Conservation (phyloP, 2,888 invertebrate species). For the Aelia acuminata region DNA sequence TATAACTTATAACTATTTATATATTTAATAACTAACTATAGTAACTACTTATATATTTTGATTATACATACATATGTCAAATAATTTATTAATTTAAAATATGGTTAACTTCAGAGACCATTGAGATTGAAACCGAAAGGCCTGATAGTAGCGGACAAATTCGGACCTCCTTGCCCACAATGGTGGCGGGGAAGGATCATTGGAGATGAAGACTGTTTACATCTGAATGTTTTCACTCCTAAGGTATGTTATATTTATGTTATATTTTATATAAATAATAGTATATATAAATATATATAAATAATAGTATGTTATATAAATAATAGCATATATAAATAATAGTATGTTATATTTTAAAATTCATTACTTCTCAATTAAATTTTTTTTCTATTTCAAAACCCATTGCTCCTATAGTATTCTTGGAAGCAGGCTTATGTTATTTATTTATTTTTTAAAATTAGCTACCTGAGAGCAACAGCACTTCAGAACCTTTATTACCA, state of each 20-base stretch:
- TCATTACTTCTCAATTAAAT: too few relatives aligned
- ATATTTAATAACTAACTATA: too few relatives aligned
- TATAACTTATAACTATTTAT: too few relatives aligned
- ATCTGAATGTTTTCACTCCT: slow-evolving; percentile 83
- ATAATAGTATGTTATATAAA: too few relatives aligned
- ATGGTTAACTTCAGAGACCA: slow-evolving; percentile 71
- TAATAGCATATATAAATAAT: too few relatives aligned
- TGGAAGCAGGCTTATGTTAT: background rate
- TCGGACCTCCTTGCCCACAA: slow-evolving; percentile 76
- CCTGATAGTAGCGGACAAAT: slow-evolving; percentile 74
- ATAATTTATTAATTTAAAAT: too few relatives aligned
- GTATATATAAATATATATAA: too few relatives aligned
- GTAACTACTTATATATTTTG: too few relatives aligned
- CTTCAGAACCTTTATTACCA: slow-evolving; percentile 71
- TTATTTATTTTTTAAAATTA: background rate
- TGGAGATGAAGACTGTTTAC: slow-evolving; percentile 80
- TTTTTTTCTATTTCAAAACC: too few relatives aligned
- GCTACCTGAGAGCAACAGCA: background rate
- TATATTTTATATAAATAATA: too few relatives aligned
- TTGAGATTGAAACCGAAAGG: slow-evolving; percentile 72
- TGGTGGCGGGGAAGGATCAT: slow-evolving; percentile 70
- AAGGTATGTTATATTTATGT: slow-evolving; percentile 63
- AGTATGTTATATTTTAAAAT: too few relatives aligned
- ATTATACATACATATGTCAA: too few relatives aligned
- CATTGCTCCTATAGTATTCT: background rate